Conservation (phyloP, 2,888 invertebrate genomes). For the Pinctada fucata region DNA sequence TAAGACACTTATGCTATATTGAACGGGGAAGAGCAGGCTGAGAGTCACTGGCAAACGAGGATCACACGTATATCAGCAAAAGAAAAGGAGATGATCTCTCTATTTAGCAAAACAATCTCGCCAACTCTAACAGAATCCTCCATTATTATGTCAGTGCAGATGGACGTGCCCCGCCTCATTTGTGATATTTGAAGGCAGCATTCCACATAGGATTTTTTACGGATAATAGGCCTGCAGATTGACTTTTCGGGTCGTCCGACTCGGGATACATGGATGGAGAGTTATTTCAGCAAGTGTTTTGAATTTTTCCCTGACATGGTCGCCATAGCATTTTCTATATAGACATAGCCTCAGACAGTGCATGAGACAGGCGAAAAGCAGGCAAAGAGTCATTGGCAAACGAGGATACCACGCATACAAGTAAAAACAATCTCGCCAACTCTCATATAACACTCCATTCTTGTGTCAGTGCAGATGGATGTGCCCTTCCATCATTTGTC, state of each 20-base stretch:
- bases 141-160: constrained; percentile 22
- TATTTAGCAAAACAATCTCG: not conserved
- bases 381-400: constrained; percentile 8
- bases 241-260: constrained; percentile 7
- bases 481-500: constrained; percentile 23
- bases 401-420: constrained; percentile 17
- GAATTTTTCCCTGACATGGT: no score
- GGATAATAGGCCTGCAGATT: constrained; percentile 13
- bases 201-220: no score
- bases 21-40: not conserved
- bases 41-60: constrained; percentile 17
- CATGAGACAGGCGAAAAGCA: not conserved
- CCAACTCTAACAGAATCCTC: constrained; percentile 9
- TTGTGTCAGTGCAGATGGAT: constrained; percentile 26
- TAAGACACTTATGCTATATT: no score
- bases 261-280: constrained; percentile 32
- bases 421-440: not conserved
- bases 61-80: constrained; percentile 16
- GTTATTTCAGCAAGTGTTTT: not conserved
- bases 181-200: constrained; percentile 26
- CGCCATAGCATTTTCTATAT: no score
- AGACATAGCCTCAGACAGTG: no score
- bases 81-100: no score
- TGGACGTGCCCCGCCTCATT: constrained; percentile 25
- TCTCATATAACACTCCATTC: constrained; percentile 21